A percentile compares a stretch with the other conserved stretches of the same genome.
Evolutionary conservation across 2,888 invertebrate genomes (phyloP).

Genomic region (Corbicula japonica): DNA sequence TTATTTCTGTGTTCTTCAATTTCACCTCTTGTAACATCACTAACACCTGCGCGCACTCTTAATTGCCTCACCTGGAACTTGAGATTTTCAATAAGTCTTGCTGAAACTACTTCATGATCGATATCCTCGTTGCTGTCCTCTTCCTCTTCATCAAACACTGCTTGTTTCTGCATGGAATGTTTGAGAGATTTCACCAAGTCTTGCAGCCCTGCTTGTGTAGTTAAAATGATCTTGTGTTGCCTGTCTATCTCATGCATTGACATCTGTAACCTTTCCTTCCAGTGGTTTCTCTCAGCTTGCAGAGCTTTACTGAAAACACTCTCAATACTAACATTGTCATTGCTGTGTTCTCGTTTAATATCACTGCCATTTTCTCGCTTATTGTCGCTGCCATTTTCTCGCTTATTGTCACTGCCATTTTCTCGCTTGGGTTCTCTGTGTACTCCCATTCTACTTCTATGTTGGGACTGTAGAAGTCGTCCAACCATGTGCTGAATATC

Average conservation of each 20-base stretch:
- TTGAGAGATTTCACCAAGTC: conserved; percentile 66
- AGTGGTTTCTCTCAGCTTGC: conserved; percentile 78
- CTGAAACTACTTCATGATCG: conserved; percentile 50
- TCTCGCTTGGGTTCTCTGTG: not conserved
- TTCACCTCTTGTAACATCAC: conserved; percentile 50
- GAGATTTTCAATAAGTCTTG: conserved; percentile 63
- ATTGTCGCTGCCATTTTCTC: too few relatives aligned
- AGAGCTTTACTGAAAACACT: conserved; percentile 64
- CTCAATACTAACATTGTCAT: conserved; percentile 35
- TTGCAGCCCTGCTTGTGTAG: conserved; percentile 70
- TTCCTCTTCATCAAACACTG: conserved; percentile 49
- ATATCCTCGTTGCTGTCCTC: conserved; percentile 55
- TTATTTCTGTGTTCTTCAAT: conserved; percentile 51
- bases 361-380: too few relatives aligned
- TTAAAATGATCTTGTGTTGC: conserved; percentile 71
- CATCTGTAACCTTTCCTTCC: conserved; percentile 75
- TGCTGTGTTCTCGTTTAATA: too few relatives aligned
- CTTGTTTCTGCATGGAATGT: conserved; percentile 28
- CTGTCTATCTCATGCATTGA: conserved; percentile 77
- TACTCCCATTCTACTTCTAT: conserved; percentile 37
- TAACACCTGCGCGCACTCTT: conserved; percentile 63
- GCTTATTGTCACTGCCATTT: too few relatives aligned
- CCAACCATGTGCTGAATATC: conserved; percentile 76
- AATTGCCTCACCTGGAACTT: conserved; percentile 69
- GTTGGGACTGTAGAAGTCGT: conserved; percentile 54